Evolutionary conservation across 2,113 vertebrate genomes (phyloP).

Genomic region (Gobiocypris rarus): DNA sequence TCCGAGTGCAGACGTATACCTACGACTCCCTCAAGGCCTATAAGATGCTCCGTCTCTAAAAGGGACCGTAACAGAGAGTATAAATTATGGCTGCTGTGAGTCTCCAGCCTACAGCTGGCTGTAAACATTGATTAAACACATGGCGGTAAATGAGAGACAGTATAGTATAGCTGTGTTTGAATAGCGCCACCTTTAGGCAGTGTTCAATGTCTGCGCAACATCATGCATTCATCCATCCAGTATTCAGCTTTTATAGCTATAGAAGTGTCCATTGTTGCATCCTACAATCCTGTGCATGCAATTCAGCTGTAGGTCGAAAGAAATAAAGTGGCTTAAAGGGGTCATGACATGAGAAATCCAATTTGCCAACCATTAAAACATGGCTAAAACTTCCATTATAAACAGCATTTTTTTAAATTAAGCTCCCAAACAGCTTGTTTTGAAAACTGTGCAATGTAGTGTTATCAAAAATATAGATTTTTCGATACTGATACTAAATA

Average conservation of each 20-base stretch:
- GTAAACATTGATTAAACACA: slow-evolving; percentile 19
- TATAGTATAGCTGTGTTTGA: not conserved
- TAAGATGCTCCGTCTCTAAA: not conserved
- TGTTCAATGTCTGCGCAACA: not conserved
- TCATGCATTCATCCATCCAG: not conserved
- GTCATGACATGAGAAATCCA: no score
- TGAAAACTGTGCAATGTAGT: no score
- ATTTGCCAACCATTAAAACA: no score
- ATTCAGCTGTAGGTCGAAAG: not conserved
- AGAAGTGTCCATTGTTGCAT: not conserved
- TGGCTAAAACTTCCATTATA: no score
- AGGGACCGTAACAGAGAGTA: not conserved
- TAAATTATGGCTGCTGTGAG: not conserved
- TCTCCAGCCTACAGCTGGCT: not conserved
- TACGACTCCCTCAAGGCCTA: not conserved
- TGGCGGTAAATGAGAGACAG: not conserved
- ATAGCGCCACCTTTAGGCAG: not conserved
- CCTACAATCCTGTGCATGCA: not conserved
- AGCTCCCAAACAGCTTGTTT: no score
- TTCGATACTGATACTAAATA: no score
- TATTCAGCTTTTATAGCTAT: not conserved
- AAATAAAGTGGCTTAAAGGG: not conserved
- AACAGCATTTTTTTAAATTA: no score
- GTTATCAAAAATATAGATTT: no score
- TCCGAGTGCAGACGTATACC: not conserved